Conservation (phyloP, 2,888 invertebrate species). For the Caenorhabditis drosophilae region DNA sequence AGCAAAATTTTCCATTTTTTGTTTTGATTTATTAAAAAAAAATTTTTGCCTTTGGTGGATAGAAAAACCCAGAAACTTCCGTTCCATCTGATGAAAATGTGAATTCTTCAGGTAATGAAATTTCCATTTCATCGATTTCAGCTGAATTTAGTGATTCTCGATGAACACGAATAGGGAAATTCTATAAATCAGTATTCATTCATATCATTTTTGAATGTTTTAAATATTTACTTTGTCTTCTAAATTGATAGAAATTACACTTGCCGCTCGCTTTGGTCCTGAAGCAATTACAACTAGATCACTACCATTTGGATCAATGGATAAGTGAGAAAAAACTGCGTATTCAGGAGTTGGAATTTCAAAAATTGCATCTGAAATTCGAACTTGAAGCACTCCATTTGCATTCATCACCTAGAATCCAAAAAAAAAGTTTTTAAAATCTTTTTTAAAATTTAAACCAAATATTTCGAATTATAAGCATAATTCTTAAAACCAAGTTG, state of each 20-base stretch:
- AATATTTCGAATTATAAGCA: constrained; percentile 17
- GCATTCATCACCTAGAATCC: constrained; percentile 19
- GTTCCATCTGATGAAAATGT: constrained; percentile 60
- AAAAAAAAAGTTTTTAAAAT: neutral
- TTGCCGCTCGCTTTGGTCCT: constrained; percentile 66
- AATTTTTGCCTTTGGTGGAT: constrained; percentile 64
- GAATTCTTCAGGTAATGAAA: constrained; percentile 69
- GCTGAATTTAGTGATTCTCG: constrained; percentile 35
- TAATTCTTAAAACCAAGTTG: constrained; percentile 47
- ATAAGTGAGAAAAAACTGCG: constrained; percentile 39
- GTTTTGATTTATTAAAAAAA: neutral
- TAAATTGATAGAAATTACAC: constrained; percentile 65
- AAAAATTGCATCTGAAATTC: neutral
- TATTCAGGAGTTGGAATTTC: constrained; percentile 38
- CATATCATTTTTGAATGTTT: neutral
- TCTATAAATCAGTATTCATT: neutral
- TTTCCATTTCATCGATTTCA: constrained; percentile 57
- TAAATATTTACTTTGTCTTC: neutral
- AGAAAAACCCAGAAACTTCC: constrained; percentile 56
- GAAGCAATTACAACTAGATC: constrained; percentile 67
- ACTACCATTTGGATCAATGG: constrained; percentile 46
- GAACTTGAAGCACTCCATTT: constrained; percentile 15
- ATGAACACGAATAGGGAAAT: constrained; percentile 6
- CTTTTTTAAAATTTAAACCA: constrained; percentile 2
- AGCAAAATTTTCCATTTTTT: neutral